A percentile compares a stretch with the other conserved stretches of the same genome.
phyloP scores from a whole-genome alignment of 2,888 invertebrate species.

The Gastrophysa polygoni region DNA sequence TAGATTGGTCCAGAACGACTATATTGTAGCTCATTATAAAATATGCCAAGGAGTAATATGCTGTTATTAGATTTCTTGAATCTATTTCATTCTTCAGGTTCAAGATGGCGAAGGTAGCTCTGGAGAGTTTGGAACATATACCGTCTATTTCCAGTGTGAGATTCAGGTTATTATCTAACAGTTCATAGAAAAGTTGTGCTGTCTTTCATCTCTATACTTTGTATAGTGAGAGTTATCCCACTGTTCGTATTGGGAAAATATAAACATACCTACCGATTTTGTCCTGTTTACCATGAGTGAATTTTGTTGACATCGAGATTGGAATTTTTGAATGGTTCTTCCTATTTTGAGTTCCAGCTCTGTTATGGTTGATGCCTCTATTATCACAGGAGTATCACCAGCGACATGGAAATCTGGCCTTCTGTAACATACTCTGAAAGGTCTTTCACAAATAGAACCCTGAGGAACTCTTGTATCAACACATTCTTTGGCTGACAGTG shows the following conservation, averaged over 20 bases:
- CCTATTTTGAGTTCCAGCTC: background rate
- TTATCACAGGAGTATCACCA: background rate
- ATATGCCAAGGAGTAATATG: constrained; percentile 6
- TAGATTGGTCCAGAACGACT: background rate
- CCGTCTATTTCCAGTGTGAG: background rate
- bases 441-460: too few relatives aligned
- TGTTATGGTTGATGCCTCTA: constrained; percentile 1
- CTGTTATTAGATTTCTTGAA: background rate
- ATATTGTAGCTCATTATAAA: background rate
- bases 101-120: background rate
- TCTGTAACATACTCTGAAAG: background rate
- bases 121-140: constrained; percentile 2
- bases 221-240: too few relatives aligned
- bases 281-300: background rate
- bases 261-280: constrained; percentile 1
- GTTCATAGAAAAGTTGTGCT: background rate
- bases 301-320: background rate
- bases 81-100: background rate
- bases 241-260: constrained; percentile 2
- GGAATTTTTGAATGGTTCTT: background rate
- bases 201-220: constrained; percentile 1
- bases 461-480: too few relatives aligned
- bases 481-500: too few relatives aligned
- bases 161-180: background rate
- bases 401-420: constrained; percentile 2